Evolutionary conservation across 2,888 invertebrate species (phyloP), one percentile per base, ranked within the genome.

Genomic region (Megalurothrips usitatus): DNA sequence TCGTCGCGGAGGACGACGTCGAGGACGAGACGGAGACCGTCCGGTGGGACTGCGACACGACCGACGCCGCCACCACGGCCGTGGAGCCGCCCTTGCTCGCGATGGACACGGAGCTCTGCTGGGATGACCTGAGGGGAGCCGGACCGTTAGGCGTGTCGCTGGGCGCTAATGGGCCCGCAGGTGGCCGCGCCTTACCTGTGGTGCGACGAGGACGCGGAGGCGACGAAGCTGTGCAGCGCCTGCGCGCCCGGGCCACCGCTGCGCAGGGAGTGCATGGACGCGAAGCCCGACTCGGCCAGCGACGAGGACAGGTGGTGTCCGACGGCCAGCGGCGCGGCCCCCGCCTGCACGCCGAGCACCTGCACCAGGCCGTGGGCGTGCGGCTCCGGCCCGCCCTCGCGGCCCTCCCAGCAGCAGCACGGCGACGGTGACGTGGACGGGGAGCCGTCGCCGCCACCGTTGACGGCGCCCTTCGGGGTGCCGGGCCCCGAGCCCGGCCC

Each of bases 271-370:
- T 90, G 90, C 88, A 91, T 89, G 28, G 92, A 92, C 81, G 90
- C 89, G 85, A 92, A 91, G 84, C 92, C 92, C 83, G 89, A 89
- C 85, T 90, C 90, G 79, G 87, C 87, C 6, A 87, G 87, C 82
- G 87, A 87, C 63, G 87, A 87, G 14, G 88, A 88, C 52, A 87
- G 17, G 58, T 58, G 58, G 14, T 58, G 52, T 9, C 34, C 34
- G 34, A 43, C 34, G 34, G 34, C 34, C 34, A 43, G n/a, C n/a
- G n/a, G n/a, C n/a, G n/a, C n/a, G n/a, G n/a, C n/a, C n/a, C n/a
- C n/a, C n/a, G n/a, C 34, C 34, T 43, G 84, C 52, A 87, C 86
- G 58, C 11, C 58, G 14, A n/a, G 52, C 14, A 11, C 58, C 19
- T 58, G 58, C 14, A 8, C 17, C 19, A 14, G 58, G 14, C 58